Evolutionary conservation across 2,888 invertebrate species (phyloP).

Genomic region (Drosophila dives): DNA sequence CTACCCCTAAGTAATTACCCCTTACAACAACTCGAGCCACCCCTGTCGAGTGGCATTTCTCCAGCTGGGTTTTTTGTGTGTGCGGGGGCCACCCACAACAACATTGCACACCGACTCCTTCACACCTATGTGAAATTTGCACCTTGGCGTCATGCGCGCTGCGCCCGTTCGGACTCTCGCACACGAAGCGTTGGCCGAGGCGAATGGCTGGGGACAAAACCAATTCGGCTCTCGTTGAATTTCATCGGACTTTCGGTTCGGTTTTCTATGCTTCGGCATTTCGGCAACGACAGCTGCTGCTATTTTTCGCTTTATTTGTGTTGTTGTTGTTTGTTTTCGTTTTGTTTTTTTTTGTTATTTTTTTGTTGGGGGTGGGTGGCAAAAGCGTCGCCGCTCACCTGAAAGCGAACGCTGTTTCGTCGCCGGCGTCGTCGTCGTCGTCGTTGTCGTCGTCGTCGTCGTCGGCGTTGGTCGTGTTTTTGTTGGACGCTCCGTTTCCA

Average conservation of each 20-base stretch:
- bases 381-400: constrained; percentile 65
- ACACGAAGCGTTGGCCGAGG: constrained; percentile 27
- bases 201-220: constrained; percentile 29
- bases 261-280: constrained; percentile 70
- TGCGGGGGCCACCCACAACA: constrained; percentile 26
- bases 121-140: constrained; percentile 66
- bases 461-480: constrained; percentile 48
- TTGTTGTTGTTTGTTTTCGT: background rate
- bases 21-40: constrained; percentile 38
- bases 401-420: constrained; percentile 54
- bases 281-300: constrained; percentile 26
- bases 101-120: constrained; percentile 34
- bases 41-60: constrained; percentile 21
- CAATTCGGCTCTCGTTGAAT: constrained; percentile 32
- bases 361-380: constrained; percentile 43
- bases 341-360: background rate
- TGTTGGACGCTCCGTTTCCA: constrained; percentile 52
- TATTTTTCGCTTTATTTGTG: constrained; percentile 24
- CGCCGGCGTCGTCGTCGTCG: constrained; percentile 20
- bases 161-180: constrained; percentile 64
- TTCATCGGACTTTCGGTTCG: constrained; percentile 31
- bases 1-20: constrained; percentile 48
- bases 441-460: constrained; percentile 36
- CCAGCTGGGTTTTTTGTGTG: constrained; percentile 1
- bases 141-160: constrained; percentile 80